These are phyloP conservation scores for Odocoileus hemionus DNA, from an alignment of 2,113 vertebrate genomes.

Conservation along the genomic window DNA sequence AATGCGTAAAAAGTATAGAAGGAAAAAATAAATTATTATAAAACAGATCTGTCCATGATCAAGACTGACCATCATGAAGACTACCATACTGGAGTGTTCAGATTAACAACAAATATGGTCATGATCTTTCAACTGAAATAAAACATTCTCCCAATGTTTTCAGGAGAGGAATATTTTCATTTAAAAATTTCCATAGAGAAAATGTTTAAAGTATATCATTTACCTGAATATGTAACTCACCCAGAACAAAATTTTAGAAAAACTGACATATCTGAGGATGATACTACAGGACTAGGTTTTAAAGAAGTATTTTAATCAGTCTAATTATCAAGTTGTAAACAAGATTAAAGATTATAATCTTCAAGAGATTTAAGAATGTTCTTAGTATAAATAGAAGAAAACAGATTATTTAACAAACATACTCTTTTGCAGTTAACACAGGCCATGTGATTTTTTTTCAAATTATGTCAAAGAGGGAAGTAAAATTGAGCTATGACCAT, in stretches of 20 bases:
- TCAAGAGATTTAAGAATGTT: neutral
- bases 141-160: neutral
- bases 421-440: neutral
- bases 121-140: neutral
- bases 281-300: neutral
- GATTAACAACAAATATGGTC: neutral
- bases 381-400: neutral
- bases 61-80: neutral
- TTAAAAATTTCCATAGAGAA: neutral
- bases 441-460: neutral
- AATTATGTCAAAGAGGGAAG: neutral
- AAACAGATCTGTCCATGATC: neutral
- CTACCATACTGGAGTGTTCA: neutral
- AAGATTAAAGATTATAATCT: neutral
- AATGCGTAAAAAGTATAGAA: neutral
- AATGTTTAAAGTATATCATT: neutral
- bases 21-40: neutral
- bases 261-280: neutral
- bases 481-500: neutral
- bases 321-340: neutral
- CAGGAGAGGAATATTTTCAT: neutral
- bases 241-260: neutral
- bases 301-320: neutral
- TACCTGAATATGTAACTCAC: neutral
- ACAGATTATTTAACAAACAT: neutral